Evolutionary conservation across 2,113 vertebrate species (phyloP).

Genomic region (Pagrus major): DNA sequence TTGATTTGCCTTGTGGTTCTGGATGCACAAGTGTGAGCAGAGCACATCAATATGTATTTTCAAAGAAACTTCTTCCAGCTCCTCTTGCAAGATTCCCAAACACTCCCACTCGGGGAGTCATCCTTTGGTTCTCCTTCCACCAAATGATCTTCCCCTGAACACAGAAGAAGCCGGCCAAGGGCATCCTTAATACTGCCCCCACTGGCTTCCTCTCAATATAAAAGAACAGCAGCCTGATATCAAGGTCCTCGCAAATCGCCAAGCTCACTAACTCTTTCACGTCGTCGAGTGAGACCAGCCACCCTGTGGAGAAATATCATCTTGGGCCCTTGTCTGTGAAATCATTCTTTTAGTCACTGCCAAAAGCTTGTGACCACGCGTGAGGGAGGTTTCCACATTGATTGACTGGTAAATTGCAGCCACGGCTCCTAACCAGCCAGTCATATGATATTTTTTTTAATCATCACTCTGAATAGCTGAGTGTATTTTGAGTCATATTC

Average conservation of each 20-base stretch:
- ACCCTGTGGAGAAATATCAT: constrained; percentile 33
- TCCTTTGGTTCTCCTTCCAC: background rate
- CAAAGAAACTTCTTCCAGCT: background rate
- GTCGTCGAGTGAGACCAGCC: constrained; percentile 4
- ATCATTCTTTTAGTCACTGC: constrained; percentile 43
- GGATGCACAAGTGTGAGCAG: background rate
- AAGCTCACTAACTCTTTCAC: constrained; percentile 20
- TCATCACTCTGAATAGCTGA: background rate
- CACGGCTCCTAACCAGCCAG: background rate
- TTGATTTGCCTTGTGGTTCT: background rate
- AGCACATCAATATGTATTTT: background rate
- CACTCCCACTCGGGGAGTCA: background rate
- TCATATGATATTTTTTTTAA: constrained; percentile 2
- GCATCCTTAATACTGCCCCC: background rate
- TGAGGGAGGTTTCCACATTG: background rate
- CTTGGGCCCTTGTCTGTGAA: constrained; percentile 46
- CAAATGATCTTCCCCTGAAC: background rate
- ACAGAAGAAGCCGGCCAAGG: background rate
- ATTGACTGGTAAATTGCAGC: constrained; percentile 29
- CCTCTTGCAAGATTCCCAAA: background rate
- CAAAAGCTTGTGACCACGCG: constrained; percentile 21
- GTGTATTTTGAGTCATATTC: background rate
- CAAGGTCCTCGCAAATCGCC: constrained; percentile 10
- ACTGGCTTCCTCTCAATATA: constrained; percentile 12
- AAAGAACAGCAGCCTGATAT: constrained; percentile 27